phyloP scores from a whole-genome alignment of 2,797 vertebrate species.

The Pyrocephalus nanus region DNA sequence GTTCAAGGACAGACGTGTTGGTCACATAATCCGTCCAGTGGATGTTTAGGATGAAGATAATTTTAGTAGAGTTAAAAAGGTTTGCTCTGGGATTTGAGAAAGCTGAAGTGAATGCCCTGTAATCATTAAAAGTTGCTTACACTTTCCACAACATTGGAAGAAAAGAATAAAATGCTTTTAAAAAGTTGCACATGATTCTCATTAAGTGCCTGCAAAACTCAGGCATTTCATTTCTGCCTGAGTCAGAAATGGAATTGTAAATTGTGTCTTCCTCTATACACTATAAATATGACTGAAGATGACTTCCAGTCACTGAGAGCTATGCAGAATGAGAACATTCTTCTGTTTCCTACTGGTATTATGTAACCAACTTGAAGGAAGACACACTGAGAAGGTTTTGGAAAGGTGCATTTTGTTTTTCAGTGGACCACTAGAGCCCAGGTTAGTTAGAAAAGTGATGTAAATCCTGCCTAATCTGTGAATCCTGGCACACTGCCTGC shows the following conservation, averaged over 20 bases:
- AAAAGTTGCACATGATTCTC: background rate
- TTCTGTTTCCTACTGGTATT: background rate
- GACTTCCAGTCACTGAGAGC: background rate
- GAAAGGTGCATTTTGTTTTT: background rate
- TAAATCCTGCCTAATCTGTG: too few species aligned
- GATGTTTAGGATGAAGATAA: background rate
- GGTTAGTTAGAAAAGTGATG: background rate
- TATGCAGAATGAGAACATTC: background rate
- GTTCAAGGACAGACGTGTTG: too few species aligned
- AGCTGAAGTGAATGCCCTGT: background rate
- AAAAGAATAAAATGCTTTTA: background rate
- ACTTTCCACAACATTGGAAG: background rate
- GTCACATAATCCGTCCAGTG: too few species aligned
- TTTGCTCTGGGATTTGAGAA: background rate
- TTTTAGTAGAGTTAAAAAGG: background rate
- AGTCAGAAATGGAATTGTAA: background rate
- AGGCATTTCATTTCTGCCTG: background rate
- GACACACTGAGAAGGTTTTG: background rate
- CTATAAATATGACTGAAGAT: background rate
- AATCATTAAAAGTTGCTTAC: background rate
- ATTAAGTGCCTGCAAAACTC: background rate
- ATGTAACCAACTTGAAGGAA: background rate
- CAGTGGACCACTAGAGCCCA: background rate
- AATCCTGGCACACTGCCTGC: too few species aligned
- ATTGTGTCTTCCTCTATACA: fast-evolving